phyloP scores from a whole-genome alignment of 2,888 invertebrate genomes.

The Sesia bembeciformis region DNA sequence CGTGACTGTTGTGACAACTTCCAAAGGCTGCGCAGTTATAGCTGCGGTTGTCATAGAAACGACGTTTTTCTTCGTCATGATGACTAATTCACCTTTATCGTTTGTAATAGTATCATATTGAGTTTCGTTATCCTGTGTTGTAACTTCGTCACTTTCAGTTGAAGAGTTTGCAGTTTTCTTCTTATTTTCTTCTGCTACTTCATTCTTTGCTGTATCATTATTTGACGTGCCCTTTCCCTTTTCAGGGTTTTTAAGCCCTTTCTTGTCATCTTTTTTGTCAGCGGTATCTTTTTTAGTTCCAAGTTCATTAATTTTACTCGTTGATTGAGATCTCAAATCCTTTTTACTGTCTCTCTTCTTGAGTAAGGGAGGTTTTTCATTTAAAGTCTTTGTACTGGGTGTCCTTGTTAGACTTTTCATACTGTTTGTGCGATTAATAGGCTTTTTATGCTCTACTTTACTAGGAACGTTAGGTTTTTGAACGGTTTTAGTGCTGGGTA shows the following conservation, averaged over 20 bases:
- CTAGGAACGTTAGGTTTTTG: constrained; percentile 35
- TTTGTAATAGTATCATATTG: constrained; percentile 62
- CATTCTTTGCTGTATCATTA: constrained; percentile 6
- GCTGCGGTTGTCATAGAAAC: constrained; percentile 76
- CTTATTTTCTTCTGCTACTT: constrained; percentile 16
- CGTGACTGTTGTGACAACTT: constrained; percentile 70
- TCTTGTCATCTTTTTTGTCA: constrained; percentile 15
- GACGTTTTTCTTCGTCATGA: constrained; percentile 63
- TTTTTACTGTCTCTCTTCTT: constrained; percentile 48
- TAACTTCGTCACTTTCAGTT: constrained; percentile 30
- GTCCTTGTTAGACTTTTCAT: constrained; percentile 54
- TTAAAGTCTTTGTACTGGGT: constrained; percentile 53
- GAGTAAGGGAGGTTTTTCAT: constrained; percentile 46
- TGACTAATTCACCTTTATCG: constrained; percentile 55
- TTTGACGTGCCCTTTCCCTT: constrained; percentile 7
- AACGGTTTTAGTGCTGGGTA: constrained; percentile 37
- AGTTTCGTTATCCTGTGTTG: constrained; percentile 60
- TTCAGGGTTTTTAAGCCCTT: constrained; percentile 5
- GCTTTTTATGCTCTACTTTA: constrained; percentile 49
- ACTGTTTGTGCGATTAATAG: constrained; percentile 55
- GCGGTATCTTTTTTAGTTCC: constrained; percentile 27
- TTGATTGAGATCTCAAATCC: constrained; percentile 42
- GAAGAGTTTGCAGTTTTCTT: constrained; percentile 24
- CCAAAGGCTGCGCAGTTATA: constrained; percentile 71
- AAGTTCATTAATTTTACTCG: constrained; percentile 42